phyloP scores from a whole-genome alignment of 2,113 vertebrate genomes.

The Nycticebus coucang region DNA sequence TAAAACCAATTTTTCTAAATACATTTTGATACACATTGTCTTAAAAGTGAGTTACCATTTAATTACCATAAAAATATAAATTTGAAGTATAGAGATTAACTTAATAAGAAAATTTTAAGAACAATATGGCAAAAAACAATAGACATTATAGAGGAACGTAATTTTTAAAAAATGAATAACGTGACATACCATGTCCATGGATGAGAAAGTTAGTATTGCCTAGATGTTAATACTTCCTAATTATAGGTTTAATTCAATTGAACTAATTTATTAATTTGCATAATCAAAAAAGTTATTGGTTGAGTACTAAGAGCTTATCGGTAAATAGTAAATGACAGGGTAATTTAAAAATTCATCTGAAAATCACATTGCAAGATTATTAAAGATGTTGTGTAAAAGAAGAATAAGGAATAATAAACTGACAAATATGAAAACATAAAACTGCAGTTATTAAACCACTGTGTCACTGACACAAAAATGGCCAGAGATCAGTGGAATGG shows the following conservation, averaged over 20 bases:
- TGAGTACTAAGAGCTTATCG: background rate
- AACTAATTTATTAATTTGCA: background rate
- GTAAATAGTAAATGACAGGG: background rate
- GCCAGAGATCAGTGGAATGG: background rate
- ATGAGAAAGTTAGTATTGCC: background rate
- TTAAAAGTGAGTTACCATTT: background rate
- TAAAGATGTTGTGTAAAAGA: background rate
- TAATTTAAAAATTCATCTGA: background rate
- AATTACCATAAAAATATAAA: background rate
- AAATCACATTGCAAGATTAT: background rate
- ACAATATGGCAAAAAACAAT: background rate
- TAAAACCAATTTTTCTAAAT: background rate
- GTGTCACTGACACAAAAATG: background rate
- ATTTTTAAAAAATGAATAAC: background rate
- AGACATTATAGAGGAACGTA: background rate
- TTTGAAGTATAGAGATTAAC: background rate
- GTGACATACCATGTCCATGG: background rate
- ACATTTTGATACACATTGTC: background rate
- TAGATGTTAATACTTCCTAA: background rate
- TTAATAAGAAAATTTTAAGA: background rate
- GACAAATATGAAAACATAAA: slow-evolving; percentile 1
- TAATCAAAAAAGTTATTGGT: background rate
- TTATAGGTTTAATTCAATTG: background rate
- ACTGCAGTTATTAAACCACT: background rate
- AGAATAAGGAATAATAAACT: background rate